These are phyloP conservation scores for Neopelma chrysocephalum DNA, from an alignment of 2,797 vertebrate genomes.

Conservation along the genomic window DNA sequence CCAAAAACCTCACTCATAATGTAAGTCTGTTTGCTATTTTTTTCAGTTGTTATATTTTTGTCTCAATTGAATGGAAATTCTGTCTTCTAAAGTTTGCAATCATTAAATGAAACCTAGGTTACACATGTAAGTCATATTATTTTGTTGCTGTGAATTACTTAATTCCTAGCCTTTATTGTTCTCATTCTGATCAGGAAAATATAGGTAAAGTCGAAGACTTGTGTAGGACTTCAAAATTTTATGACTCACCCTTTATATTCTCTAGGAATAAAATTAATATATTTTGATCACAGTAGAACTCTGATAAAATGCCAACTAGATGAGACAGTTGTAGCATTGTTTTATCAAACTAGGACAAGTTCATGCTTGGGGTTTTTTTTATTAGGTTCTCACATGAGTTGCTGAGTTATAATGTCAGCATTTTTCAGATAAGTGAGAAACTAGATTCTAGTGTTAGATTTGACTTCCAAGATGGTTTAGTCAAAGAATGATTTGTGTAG, in stretches of 20 bases:
- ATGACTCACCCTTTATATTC: not conserved
- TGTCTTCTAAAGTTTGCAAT: not conserved
- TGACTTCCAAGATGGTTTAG: not conserved
- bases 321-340: not conserved
- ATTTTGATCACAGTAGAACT: not conserved
- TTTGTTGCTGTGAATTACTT: not conserved
- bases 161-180: not conserved
- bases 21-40: slow-evolving; percentile 77
- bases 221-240: not conserved
- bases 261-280: not conserved
- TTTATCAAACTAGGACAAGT: not conserved
- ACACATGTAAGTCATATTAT: not conserved
- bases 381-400: not conserved
- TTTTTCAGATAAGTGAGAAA: not conserved
- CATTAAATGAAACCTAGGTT: not conserved
- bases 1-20: slow-evolving; percentile 84
- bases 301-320: not conserved
- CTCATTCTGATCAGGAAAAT: not conserved
- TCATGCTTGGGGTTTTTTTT: not conserved
- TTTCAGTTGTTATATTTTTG: not conserved
- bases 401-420: not conserved
- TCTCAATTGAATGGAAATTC: not conserved
- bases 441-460: not conserved
- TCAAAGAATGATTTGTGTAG: not conserved
- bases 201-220: not conserved